phyloP scores from a whole-genome alignment of 2,888 invertebrate species.

The Dryococelus australis region DNA sequence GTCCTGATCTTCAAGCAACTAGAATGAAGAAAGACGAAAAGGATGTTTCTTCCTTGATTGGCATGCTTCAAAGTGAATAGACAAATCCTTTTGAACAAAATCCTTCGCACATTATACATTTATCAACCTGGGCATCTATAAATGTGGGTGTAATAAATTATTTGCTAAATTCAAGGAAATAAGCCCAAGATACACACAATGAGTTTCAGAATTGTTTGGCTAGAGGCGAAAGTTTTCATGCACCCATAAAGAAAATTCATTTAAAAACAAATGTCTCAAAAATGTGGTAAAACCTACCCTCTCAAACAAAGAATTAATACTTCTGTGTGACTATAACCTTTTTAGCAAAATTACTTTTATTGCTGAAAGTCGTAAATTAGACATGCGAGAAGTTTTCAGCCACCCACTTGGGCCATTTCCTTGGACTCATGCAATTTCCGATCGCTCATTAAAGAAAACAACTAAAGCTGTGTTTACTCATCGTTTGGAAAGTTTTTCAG shows the following conservation, averaged over 20 bases:
- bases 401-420: background rate
- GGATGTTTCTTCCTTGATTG: conserved; percentile 11
- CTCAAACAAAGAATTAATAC: conserved; percentile 11
- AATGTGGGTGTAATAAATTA: background rate
- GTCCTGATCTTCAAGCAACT: background rate
- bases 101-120: conserved; percentile 3
- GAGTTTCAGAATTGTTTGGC: background rate
- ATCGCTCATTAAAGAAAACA: conserved; percentile 13
- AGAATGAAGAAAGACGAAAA: background rate
- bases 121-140: background rate
- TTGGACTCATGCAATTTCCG: background rate
- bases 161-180: background rate
- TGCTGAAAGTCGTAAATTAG: background rate
- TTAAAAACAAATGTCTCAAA: background rate
- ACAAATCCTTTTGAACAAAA: conserved; percentile 19
- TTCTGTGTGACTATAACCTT: background rate
- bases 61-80: too few relatives aligned
- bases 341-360: conserved; percentile 21
- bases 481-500: background rate
- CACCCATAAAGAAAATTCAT: background rate
- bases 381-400: background rate
- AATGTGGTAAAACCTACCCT: background rate
- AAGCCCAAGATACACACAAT: background rate
- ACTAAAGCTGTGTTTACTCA: background rate
- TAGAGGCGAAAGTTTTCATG: background rate